Conservation (phyloP, 2,797 vertebrate species). For the Danio choprae region DNA sequence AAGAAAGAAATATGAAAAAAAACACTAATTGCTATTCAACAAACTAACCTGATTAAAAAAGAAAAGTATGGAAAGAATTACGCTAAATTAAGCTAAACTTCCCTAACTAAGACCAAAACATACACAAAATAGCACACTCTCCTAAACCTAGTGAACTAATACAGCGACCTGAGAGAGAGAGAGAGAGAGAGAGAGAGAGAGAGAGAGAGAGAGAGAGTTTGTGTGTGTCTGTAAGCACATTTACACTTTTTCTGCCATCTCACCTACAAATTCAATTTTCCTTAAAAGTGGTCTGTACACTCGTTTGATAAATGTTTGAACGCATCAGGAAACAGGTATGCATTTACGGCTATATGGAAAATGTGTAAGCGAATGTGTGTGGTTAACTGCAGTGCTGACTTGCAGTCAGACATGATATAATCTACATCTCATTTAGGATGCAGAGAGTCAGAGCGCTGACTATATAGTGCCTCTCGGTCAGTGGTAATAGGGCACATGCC, state of each 20-base stretch:
- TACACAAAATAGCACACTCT: no score
- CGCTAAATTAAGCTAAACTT: no score
- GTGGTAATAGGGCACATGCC: conserved; percentile 3
- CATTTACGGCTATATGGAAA: neutral
- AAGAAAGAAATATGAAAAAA: no score
- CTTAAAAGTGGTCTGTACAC: neutral
- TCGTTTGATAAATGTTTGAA: conserved; percentile 8
- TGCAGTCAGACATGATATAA: conserved; percentile 24
- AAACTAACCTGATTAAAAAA: no score
- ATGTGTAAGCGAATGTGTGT: neutral
- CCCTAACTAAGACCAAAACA: no score
- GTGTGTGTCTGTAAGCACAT: neutral
- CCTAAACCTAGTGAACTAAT: no score
- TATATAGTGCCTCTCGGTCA: conserved; percentile 15
- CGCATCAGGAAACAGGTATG: neutral
- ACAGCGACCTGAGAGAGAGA: no score
- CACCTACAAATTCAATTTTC: neutral
- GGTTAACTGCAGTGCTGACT: conserved; percentile 20
- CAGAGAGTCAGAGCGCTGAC: conserved; percentile 10
- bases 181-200: no score
- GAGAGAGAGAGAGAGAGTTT: neutral
- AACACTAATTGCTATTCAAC: no score
- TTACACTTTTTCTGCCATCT: conserved; percentile 9
- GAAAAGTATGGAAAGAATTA: no score
- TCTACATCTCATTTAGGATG: conserved; percentile 48